phyloP scores from a whole-genome alignment of 2,113 vertebrate species.

The Vidua macroura region DNA sequence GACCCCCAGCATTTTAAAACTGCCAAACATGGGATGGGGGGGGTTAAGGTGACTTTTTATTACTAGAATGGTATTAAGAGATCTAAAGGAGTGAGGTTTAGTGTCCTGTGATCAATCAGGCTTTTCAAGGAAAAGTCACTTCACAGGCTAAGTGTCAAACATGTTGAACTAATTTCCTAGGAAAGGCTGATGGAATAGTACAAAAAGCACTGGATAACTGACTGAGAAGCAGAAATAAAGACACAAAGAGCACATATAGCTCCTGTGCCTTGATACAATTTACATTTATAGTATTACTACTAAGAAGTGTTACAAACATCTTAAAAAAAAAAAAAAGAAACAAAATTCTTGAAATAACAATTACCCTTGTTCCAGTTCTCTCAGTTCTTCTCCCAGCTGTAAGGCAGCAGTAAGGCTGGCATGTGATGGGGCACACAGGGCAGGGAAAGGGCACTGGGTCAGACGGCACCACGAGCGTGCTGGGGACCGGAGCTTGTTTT shows the following conservation, averaged over 20 bases:
- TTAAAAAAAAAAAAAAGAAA: not conserved
- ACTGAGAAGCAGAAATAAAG: not conserved
- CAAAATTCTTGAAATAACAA: not conserved
- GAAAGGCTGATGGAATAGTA: not conserved
- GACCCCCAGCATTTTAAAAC: not conserved
- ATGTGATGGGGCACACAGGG: not conserved
- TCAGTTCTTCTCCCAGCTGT: not conserved
- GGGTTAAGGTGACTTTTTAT: not conserved
- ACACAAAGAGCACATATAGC: not conserved
- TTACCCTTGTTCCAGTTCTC: not conserved
- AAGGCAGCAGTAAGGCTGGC: not conserved
- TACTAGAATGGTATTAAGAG: not conserved
- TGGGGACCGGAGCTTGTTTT: not conserved
- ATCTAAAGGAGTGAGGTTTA: not conserved
- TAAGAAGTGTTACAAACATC: not conserved
- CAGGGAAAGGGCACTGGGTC: not conserved
- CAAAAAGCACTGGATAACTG: not conserved
- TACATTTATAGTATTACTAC: not conserved
- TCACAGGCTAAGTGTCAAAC: not conserved
- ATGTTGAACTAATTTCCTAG: not conserved
- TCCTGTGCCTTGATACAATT: not conserved
- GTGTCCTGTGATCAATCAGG: not conserved
- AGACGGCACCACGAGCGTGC: rapidly evolving
- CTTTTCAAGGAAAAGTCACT: not conserved
- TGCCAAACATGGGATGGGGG: rapidly evolving